These are phyloP conservation scores for Acleris literana DNA, from an alignment of 2,888 invertebrate genomes.

Conservation along the genomic window DNA sequence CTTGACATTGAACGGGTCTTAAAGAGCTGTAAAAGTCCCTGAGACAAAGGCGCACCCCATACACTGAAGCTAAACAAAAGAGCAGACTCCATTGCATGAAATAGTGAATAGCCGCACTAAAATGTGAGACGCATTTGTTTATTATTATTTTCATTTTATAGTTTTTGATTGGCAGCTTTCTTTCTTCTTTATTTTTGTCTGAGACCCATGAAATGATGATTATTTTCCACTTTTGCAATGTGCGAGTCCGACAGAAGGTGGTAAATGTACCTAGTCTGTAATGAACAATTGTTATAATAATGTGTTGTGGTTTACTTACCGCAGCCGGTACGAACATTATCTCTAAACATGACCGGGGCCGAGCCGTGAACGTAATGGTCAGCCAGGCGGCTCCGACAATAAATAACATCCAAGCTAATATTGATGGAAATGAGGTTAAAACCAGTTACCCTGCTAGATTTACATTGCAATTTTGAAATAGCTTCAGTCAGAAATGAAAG, in stretches of 20 bases:
- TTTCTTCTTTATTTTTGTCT: constrained; percentile 22
- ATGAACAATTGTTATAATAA: constrained; percentile 27
- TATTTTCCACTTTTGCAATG: constrained; percentile 19
- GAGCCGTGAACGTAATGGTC: constrained; percentile 25
- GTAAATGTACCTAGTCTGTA: constrained; percentile 24
- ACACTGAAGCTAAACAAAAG: constrained; percentile 32
- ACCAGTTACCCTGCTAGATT: constrained; percentile 42
- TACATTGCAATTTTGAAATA: constrained; percentile 42
- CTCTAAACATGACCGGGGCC: constrained; percentile 29
- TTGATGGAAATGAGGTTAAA: constrained; percentile 43
- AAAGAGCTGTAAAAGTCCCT: constrained; percentile 26
- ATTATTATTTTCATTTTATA: constrained; percentile 28
- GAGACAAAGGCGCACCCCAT: constrained; percentile 35
- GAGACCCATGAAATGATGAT: constrained; percentile 11
- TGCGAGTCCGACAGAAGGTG: constrained; percentile 4
- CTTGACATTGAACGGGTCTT: constrained; percentile 36
- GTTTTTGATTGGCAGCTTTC: constrained; percentile 4
- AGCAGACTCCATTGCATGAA: constrained; percentile 30
- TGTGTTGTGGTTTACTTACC: constrained; percentile 30
- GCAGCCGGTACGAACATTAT: constrained; percentile 25
- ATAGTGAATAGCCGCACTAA: constrained; percentile 31
- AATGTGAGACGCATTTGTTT: constrained; percentile 28
- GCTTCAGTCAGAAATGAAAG: constrained; percentile 38
- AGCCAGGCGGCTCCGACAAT: constrained; percentile 38
- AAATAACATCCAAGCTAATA: constrained; percentile 41